Evolutionary conservation across 2,888 invertebrate genomes (phyloP), one percentile per base, ranked within the genome.

Genomic region (Synergus laeviventris): DNA sequence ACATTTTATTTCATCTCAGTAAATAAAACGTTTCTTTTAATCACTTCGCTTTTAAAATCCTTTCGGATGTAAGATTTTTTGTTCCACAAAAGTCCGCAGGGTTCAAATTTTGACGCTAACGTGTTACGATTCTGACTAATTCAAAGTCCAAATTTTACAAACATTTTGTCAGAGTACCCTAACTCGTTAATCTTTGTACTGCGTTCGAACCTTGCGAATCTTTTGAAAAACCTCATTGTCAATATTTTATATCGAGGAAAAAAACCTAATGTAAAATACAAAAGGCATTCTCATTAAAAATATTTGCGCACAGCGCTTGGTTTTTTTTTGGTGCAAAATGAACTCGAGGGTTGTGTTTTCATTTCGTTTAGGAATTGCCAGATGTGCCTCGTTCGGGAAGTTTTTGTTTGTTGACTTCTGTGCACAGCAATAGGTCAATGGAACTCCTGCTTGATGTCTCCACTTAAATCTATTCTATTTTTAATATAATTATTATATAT

Each of bases 401-500:
- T 79, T 77, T 70, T 60, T 60, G 77, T 78, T 75, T 70, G 78
- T 77, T 75, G 59, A 77, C 78, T 77, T 78, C 77, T 73, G 73
- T 60, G 75, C 77, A 54, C 79, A 79, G 81, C 78, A 79, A 78
- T 76, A 70, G 56, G 75, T 49, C 70, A 78, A 79, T 78, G 73
- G 80, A 86, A 83, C 80, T 81, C 82, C 82, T 81, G 84, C 81
- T 81, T 81, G 78, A 73, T 78, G 78, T 80, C 77, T 77, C 78
- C 76, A 77, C 76, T 82, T 83, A 84, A 76, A 80, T 81, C 83
- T 84, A 83, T 66, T 74, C 84, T 84, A 86, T 81, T 84, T 84
- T 86, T 81, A 84, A 79, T 86, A 79, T 82, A 86, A 84, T 85
- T 80, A 82, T 85, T 66, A 70, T 81, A 83, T 85, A 83, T 79